Percentiles rank a stretch among this genome's conserved stretches.
phyloP scores from a whole-genome alignment of 2,888 invertebrate species.

The Emmelina monodactyla region DNA sequence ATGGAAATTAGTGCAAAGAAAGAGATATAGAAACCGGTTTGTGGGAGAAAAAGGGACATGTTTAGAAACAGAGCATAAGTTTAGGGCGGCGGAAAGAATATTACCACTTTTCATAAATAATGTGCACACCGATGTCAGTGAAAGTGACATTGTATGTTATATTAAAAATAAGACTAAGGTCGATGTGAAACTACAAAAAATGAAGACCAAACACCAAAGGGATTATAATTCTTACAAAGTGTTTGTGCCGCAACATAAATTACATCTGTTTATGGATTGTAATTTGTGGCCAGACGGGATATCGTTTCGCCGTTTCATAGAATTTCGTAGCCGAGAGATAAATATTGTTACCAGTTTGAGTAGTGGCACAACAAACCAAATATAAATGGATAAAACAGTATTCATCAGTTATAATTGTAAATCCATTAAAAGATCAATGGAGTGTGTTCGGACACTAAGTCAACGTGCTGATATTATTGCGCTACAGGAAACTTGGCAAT shows the following conservation, averaged over 20 bases:
- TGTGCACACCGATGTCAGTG: slow-evolving; percentile 4
- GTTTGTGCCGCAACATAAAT: slow-evolving; percentile 8
- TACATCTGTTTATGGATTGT: slow-evolving; percentile 5
- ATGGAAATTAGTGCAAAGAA: slow-evolving; percentile 4
- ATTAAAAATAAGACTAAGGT: slow-evolving; percentile 6
- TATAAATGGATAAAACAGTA: not conserved
- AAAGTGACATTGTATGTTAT: slow-evolving; percentile 7
- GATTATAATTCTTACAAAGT: slow-evolving; percentile 9
- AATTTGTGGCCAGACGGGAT: slow-evolving; percentile 12
- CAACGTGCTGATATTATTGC: slow-evolving; percentile 5
- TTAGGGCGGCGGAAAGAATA: slow-evolving; percentile 7
- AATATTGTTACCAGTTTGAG: not conserved
- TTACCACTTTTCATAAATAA: slow-evolving; percentile 8
- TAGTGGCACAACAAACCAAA: not conserved
- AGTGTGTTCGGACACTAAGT: slow-evolving; percentile 4
- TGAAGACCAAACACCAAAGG: slow-evolving; percentile 5
- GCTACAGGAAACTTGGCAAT: slow-evolving; percentile 7
- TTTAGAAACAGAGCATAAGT: slow-evolving; percentile 1
- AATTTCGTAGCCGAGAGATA: slow-evolving; percentile 2
- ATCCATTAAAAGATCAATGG: slow-evolving; percentile 4
- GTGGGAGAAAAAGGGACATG: slow-evolving; percentile 5
- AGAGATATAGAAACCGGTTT: slow-evolving; percentile 7
- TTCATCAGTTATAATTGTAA: slow-evolving; percentile 10
- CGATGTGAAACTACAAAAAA: slow-evolving; percentile 5
- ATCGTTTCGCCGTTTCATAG: slow-evolving; percentile 9